A percentile compares a stretch with the other conserved stretches of the same genome.
These are phyloP conservation scores for Mimas tiliae DNA, from an alignment of 2,888 invertebrate species.

Conservation along the genomic window DNA sequence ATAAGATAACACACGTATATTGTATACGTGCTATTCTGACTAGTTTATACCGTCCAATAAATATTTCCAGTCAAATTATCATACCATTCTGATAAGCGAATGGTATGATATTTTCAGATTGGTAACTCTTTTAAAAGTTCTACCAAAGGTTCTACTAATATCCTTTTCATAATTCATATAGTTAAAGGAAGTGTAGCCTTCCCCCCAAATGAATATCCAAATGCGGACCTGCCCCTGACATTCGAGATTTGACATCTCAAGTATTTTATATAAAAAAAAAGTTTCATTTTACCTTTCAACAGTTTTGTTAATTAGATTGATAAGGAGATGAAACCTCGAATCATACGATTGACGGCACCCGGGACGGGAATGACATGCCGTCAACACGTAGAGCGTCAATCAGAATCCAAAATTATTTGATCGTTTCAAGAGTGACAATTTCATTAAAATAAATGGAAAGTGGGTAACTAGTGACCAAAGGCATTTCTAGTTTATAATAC, in stretches of 20 bases:
- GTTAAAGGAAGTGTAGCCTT: too few species aligned
- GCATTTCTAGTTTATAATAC: background rate
- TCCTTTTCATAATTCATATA: too few species aligned
- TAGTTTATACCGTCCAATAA: too few species aligned
- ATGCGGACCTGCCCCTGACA: conserved; percentile 35
- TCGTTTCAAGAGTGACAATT: conserved; percentile 9
- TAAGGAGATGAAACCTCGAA: conserved; percentile 38
- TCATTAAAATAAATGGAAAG: conserved; percentile 1
- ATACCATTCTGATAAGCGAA: too few species aligned
- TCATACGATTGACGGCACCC: conserved; percentile 22
- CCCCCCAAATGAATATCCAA: background rate
- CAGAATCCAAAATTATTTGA: conserved; percentile 22
- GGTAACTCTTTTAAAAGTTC: too few species aligned
- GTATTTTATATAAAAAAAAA: conserved; percentile 49
- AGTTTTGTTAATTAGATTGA: conserved; percentile 50
- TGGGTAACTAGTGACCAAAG: conserved; percentile 8
- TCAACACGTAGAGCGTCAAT: too few species aligned
- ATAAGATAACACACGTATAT: too few species aligned
- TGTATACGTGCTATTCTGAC: too few species aligned
- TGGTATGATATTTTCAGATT: too few species aligned
- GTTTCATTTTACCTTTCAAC: conserved; percentile 50
- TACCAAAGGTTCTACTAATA: too few species aligned
- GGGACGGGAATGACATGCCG: conserved; percentile 11
- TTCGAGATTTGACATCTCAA: conserved; percentile 56
- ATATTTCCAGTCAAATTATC: too few species aligned